These are phyloP conservation scores for Furcifer pardalis DNA, from an alignment of 2,797 vertebrate species.

Conservation along the genomic window DNA sequence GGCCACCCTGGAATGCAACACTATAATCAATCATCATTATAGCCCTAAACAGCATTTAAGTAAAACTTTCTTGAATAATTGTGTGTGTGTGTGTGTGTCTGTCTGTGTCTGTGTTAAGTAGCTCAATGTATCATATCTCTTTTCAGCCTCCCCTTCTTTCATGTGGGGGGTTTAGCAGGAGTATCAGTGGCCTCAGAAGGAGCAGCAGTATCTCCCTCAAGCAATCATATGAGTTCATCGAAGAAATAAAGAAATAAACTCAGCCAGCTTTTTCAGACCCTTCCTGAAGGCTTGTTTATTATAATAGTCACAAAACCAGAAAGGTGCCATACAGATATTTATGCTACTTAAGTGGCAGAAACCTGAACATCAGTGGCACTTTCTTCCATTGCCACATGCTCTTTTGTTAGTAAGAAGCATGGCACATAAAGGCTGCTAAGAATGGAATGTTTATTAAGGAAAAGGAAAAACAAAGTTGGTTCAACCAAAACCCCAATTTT, in stretches of 20 bases:
- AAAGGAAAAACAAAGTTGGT: no score
- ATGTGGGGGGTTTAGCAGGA: not conserved
- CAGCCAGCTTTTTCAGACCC: not conserved
- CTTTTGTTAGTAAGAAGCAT: not conserved
- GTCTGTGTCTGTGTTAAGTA: no score
- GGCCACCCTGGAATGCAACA: not conserved
- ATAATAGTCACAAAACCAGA: not conserved
- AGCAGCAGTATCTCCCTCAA: not conserved
- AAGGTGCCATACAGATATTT: not conserved
- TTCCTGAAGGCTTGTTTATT: no score
- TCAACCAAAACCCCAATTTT: no score
- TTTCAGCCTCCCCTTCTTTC: not conserved
- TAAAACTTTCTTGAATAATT: not conserved
- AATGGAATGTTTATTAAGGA: no score
- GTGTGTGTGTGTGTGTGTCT: no score
- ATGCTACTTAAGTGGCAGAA: not conserved
- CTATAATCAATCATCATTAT: not conserved
- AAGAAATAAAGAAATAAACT: not conserved
- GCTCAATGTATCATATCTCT: no score
- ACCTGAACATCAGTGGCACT: not conserved
- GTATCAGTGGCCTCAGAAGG: not conserved
- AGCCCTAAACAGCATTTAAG: not conserved
- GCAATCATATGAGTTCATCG: not conserved
- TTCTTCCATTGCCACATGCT: not conserved
- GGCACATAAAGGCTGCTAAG: no score